These are phyloP conservation scores for Torymus auratus DNA, from an alignment of 2,888 invertebrate species.

Conservation along the genomic window DNA sequence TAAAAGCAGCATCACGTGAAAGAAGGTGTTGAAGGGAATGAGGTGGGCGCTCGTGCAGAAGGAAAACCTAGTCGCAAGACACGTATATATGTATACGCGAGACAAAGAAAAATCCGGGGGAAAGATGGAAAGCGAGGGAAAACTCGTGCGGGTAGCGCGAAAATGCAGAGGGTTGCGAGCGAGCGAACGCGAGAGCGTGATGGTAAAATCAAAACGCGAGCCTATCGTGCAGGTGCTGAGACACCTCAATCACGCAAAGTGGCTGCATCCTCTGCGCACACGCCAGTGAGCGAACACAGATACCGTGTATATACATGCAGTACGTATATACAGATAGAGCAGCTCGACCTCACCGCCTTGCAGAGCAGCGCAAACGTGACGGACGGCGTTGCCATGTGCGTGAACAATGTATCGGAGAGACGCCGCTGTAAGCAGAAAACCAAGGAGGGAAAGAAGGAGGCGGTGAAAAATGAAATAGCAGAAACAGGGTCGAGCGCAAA, in stretches of 20 bases:
- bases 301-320: neutral
- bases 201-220: conserved; percentile 61
- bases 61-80: conserved; percentile 37
- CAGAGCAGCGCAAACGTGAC: too few species aligned
- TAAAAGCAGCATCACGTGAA: neutral
- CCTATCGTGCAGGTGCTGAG: conserved; percentile 61
- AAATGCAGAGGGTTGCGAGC: neutral
- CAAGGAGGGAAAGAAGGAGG: too few species aligned
- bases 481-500: neutral
- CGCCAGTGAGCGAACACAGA: conserved; percentile 15
- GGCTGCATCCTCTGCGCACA: conserved; percentile 60
- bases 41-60: neutral
- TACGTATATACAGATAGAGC: neutral
- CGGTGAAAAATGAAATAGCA: too few species aligned
- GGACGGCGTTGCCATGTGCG: neutral
- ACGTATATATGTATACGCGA: too few species aligned
- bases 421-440: too few species aligned
- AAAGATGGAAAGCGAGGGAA: neutral
- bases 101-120: neutral
- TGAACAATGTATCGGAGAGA: neutral
- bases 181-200: neutral
- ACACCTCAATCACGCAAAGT: conserved; percentile 69
- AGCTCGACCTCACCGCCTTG: neutral
- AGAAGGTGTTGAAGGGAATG: conserved; percentile 29
- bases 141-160: neutral